Conservation (phyloP, 1,140 invertebrate species). For the Aphaenogaster floridana region DNA sequence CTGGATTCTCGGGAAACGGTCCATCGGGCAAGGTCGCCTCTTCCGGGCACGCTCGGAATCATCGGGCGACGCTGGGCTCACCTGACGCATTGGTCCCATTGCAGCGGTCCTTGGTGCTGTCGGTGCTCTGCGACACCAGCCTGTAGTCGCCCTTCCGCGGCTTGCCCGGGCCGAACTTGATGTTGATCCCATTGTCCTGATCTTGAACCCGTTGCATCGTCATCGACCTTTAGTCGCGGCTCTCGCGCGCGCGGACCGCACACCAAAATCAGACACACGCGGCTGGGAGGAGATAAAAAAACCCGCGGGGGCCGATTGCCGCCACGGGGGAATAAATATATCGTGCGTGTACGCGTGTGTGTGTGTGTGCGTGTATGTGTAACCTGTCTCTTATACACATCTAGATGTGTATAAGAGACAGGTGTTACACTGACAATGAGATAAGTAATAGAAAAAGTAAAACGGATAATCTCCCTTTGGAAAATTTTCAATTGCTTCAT, state of each 20-base stretch:
- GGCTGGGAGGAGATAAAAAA: constrained; percentile 34
- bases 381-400: too few relatives aligned
- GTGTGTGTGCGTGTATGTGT: too few relatives aligned
- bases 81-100: constrained; percentile 77
- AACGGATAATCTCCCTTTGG: neutral
- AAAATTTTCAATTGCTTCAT: neutral
- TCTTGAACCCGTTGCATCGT: constrained; percentile 83
- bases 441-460: neutral
- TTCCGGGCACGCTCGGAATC: neutral
- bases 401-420: too few relatives aligned
- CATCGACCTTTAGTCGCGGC: constrained; percentile 65
- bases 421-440: neutral
- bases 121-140: constrained; percentile 72
- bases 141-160: constrained; percentile 76
- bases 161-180: constrained; percentile 80
- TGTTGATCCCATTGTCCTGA: constrained; percentile 85
- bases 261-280: constrained; percentile 22
- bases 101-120: constrained; percentile 57
- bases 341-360: neutral
- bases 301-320: constrained; percentile 9
- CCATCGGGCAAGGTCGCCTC: neutral
- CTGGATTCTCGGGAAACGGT: too few relatives aligned
- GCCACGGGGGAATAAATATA: neutral
- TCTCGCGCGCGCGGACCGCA: constrained; percentile 37
- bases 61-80: constrained; percentile 27